Conservation (phyloP, 37 sponge, comb jelly and placozoan species). For the Agelas oroides region DNA sequence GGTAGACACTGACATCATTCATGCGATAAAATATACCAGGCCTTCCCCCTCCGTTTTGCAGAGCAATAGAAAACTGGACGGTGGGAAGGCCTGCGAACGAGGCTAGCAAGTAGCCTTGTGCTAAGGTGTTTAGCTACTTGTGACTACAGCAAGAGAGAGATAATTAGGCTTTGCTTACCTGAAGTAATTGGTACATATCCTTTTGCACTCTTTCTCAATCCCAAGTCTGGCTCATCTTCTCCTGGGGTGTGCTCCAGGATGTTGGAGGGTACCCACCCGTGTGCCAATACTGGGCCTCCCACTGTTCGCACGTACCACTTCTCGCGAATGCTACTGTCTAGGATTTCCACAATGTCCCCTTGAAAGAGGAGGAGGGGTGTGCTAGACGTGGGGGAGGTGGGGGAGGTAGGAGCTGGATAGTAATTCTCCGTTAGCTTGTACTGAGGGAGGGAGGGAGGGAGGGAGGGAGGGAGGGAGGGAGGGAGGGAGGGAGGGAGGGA, state of each 20-base stretch:
- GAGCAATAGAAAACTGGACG: too few species aligned
- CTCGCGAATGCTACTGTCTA: slow-evolving; percentile 46
- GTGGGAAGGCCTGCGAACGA: too few species aligned
- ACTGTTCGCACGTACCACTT: slow-evolving; percentile 65
- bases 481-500: too few species aligned
- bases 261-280: slow-evolving; percentile 56
- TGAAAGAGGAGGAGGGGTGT: slow-evolving; percentile 43
- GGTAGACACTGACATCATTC: too few species aligned
- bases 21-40: too few species aligned
- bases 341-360: slow-evolving; percentile 74
- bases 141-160: too few species aligned
- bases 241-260: slow-evolving; percentile 23
- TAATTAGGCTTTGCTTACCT: slow-evolving; percentile 14
- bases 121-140: too few species aligned
- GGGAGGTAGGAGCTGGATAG: slow-evolving; percentile 1
- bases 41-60: too few species aligned
- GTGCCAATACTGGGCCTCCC: background rate
- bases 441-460: slow-evolving; percentile 32
- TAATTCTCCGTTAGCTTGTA: slow-evolving; percentile 55
- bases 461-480: slow-evolving; percentile 8
- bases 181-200: background rate
- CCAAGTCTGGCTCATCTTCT: slow-evolving; percentile 3
- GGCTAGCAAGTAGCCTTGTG: too few species aligned
- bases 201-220: background rate
- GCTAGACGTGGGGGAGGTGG: background rate